Evolutionary conservation across 2,113 vertebrate species (phyloP).

Genomic region (Macheiramphus alcinus): DNA sequence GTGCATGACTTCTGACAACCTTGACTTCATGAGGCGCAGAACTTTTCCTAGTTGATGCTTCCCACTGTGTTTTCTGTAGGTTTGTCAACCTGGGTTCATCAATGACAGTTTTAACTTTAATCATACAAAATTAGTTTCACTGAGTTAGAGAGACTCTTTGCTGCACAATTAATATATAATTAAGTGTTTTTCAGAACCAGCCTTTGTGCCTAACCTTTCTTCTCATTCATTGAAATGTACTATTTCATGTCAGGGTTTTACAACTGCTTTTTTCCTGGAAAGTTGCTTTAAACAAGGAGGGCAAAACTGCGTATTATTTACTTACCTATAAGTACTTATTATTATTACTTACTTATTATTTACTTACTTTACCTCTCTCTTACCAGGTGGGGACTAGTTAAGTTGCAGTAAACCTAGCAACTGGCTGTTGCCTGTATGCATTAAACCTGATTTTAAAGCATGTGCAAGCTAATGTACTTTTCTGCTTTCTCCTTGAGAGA

Average conservation of each 20-base stretch:
- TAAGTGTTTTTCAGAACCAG: not conserved
- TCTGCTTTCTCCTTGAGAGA: not conserved
- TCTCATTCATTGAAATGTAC: not conserved
- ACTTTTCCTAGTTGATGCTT: not conserved
- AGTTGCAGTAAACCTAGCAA: not conserved
- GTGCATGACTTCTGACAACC: not conserved
- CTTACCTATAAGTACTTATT: too few relatives aligned
- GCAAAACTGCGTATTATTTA: not conserved
- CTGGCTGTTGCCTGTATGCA: not conserved
- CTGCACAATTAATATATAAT: not conserved
- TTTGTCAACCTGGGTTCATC: not conserved
- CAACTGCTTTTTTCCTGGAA: not conserved
- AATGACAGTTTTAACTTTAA: not conserved
- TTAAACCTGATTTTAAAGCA: not conserved
- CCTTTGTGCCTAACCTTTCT: not conserved
- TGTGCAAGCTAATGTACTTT: not conserved
- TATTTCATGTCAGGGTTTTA: not conserved
- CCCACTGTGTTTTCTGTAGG: not conserved
- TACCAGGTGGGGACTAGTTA: not conserved
- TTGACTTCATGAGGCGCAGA: not conserved
- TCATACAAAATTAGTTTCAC: not conserved
- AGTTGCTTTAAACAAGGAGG: not conserved
- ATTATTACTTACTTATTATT: too few relatives aligned
- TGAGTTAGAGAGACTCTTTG: not conserved
- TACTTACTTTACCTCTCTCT: not conserved